Evolutionary conservation across 2,113 vertebrate genomes (phyloP).

Genomic region (Pseudorectes ferrugineus): DNA sequence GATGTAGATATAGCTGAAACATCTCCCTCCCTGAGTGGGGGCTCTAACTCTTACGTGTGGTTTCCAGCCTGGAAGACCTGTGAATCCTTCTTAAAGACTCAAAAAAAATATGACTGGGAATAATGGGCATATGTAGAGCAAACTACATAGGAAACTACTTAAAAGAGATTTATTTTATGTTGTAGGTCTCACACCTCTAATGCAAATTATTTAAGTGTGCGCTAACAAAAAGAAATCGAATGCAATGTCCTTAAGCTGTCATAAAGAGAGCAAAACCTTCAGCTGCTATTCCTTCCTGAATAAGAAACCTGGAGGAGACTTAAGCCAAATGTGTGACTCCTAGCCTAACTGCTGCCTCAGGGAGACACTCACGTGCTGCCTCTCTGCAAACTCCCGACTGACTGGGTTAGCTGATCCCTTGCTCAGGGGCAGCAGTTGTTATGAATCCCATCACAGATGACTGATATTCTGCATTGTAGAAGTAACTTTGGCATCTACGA

Average conservation of each 20-base stretch:
- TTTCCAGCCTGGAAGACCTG: neutral
- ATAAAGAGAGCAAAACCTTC: neutral
- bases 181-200: neutral
- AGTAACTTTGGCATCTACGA: neutral
- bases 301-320: neutral
- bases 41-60: neutral
- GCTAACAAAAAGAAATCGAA: neutral
- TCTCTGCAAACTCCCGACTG: neutral
- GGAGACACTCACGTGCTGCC: neutral
- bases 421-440: neutral
- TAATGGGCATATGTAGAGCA: neutral
- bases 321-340: neutral
- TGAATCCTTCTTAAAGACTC: neutral
- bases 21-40: neutral
- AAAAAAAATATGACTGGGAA: neutral
- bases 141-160: neutral
- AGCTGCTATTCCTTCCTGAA: neutral
- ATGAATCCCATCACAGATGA: neutral
- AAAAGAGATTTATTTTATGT: neutral
- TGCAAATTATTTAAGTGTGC: neutral
- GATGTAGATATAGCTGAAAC: neutral
- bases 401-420: neutral
- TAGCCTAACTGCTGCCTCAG: neutral
- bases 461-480: neutral
- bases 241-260: neutral